Conservation (phyloP, 2,888 invertebrate genomes). For the Mamestra brassicae region DNA sequence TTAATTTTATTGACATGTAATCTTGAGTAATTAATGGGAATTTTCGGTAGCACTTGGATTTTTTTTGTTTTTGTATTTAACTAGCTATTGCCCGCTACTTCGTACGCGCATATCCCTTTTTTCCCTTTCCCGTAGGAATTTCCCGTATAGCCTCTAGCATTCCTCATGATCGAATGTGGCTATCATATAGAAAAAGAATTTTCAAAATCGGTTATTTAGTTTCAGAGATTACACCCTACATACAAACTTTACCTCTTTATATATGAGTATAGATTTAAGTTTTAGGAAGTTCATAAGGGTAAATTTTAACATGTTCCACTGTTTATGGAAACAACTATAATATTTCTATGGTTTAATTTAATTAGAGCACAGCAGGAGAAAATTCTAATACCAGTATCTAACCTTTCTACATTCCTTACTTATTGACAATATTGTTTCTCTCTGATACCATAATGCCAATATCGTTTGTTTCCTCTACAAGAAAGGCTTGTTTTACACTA, state of each 20-base stretch:
- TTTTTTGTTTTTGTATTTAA: neutral
- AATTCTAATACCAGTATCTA: neutral
- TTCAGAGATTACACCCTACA: too few species aligned
- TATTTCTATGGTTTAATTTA: neutral
- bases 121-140: too few species aligned
- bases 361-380: neutral
- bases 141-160: too few species aligned
- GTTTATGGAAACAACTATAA: too few species aligned
- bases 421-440: neutral
- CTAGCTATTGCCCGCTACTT: too few species aligned
- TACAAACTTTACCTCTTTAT: too few species aligned
- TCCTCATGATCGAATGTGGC: too few species aligned
- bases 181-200: too few species aligned
- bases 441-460: neutral
- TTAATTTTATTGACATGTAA: slow-evolving; percentile 60
- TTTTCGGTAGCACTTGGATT: slow-evolving; percentile 26
- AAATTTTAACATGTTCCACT: neutral
- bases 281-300: neutral
- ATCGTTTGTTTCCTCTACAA: slow-evolving; percentile 18
- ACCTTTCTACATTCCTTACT: neutral
- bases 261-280: neutral
- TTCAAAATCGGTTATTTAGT: too few species aligned
- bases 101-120: too few species aligned
- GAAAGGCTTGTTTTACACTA: neutral
- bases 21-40: slow-evolving; percentile 43